Percentiles rank a stretch among this genome's conserved stretches.
Conservation (phyloP, 1,140 invertebrate species). For the Oppia nitens region DNA sequence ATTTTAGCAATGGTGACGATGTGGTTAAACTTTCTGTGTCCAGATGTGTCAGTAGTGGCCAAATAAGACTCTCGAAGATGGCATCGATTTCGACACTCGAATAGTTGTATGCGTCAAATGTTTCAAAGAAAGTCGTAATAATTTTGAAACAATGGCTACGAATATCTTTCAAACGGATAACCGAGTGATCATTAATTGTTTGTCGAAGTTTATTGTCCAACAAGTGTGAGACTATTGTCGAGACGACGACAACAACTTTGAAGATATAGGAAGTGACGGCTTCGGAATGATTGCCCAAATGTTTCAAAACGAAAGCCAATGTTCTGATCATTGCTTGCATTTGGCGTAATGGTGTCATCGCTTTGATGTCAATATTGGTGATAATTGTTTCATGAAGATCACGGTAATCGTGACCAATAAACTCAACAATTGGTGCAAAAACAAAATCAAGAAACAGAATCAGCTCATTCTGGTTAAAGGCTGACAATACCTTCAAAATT, state of each 20-base stretch:
- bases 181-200: constrained; percentile 23
- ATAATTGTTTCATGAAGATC: not conserved
- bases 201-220: constrained; percentile 27
- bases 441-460: constrained; percentile 61
- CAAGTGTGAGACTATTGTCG: constrained; percentile 41
- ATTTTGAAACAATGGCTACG: constrained; percentile 21
- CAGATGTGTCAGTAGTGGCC: constrained; percentile 46
- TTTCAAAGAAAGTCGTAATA: constrained; percentile 46
- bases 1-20: constrained; percentile 59
- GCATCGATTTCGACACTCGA: constrained; percentile 47
- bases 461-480: constrained; percentile 57
- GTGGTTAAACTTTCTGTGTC: constrained; percentile 60
- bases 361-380: not conserved
- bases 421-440: constrained; percentile 50
- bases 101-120: constrained; percentile 60
- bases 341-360: constrained; percentile 3
- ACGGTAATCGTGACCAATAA: constrained; percentile 31
- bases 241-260: constrained; percentile 49
- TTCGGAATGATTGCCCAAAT: constrained; percentile 58
- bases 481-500: constrained; percentile 65
- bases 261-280: constrained; percentile 48
- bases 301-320: constrained; percentile 58
- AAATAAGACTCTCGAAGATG: constrained; percentile 56
- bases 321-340: constrained; percentile 14
- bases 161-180: constrained; percentile 45